Conservation (phyloP, 2,888 invertebrate species). For the Ethmia dodecea region DNA sequence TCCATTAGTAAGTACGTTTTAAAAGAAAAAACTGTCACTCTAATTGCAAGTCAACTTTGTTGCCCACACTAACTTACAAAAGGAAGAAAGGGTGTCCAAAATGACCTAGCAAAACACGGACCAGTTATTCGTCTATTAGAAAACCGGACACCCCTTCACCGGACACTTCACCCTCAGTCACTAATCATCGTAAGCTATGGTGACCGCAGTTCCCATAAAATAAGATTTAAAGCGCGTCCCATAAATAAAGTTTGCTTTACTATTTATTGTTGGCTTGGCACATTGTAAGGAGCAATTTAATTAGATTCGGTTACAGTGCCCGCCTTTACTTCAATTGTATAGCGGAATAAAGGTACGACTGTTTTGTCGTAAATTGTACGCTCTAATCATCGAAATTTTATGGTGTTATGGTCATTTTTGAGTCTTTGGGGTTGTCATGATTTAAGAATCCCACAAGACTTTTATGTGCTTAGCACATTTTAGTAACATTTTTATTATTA, state of each 20-base stretch:
- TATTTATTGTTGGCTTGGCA: conserved; percentile 39
- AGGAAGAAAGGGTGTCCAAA: background rate
- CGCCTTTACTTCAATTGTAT: conserved; percentile 34
- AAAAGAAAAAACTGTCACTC: no score
- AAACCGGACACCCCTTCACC: conserved; percentile 24
- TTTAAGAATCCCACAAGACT: no score
- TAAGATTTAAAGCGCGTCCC: conserved; percentile 60
- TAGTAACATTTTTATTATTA: no score
- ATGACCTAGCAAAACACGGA: conserved; percentile 40
- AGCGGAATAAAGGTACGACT: background rate
- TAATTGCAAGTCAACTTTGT: no score
- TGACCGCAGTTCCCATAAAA: conserved; percentile 72
- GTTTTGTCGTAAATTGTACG: conserved; percentile 9
- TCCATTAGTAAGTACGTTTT: no score
- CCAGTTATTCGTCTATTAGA: conserved; percentile 31
- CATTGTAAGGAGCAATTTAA: conserved; percentile 47
- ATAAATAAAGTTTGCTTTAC: conserved; percentile 48
- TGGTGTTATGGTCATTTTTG: conserved; percentile 6
- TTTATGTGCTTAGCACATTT: no score
- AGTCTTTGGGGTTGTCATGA: background rate
- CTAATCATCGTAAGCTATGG: conserved; percentile 51
- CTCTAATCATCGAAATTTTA: conserved; percentile 5
- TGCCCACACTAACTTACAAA: no score
- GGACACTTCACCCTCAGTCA: conserved; percentile 35
- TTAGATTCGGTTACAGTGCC: conserved; percentile 48